Base-by-base conservation (phyloP, 2,797 vertebrate genomes). In the Ceryle rudis region DNA sequence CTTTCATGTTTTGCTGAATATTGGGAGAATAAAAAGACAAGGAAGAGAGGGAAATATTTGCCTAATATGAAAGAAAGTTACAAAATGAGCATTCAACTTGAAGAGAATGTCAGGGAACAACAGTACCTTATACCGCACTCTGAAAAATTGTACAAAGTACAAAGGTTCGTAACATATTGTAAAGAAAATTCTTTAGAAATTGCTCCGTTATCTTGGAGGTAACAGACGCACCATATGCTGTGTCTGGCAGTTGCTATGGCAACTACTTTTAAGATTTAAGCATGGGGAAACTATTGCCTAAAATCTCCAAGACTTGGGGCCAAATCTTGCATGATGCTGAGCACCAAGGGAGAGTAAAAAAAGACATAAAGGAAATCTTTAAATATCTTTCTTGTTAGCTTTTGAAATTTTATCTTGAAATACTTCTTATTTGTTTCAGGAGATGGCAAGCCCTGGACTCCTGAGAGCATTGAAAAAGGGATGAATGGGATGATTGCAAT, bases 151-250 rank as follows among this genome's bases (percentile, higher is more conserved):
- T 96, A 97, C 97, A 98, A 98, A 97, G 97, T 98, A 98, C 98
- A 98, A 98, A 98, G 97, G 98, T 98, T 98, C 97, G 42, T 96
- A 98, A 97, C 98, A 98, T 98, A 98, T 98, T 98, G 98, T 98
- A 98, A 98, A 97, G 96, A 97, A 98, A 98, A 98, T 98, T 98
- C 97, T 97, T 98, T 98, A 97, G 97, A 98, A 98, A 98, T 97
- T 98, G 97, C 97, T 98, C 97, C 98, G 98, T 98, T 98, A 98
- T 98, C 97, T 97, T 96, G 92, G 97, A 98, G 97, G 98, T 98
- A 98, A 97, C 98, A 98, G 98, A 98, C 98, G 96, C 97, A 98
- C 98, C 98, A 98, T 98, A 98, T 98, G 98, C 97, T 96, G 96
- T 98, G 98, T 98, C 98, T 98, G 96, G 98, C 97, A 97, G 98